These are phyloP conservation scores for Holcopasites calliopsidis DNA, from an alignment of 1,140 invertebrate species.

Conservation along the genomic window DNA sequence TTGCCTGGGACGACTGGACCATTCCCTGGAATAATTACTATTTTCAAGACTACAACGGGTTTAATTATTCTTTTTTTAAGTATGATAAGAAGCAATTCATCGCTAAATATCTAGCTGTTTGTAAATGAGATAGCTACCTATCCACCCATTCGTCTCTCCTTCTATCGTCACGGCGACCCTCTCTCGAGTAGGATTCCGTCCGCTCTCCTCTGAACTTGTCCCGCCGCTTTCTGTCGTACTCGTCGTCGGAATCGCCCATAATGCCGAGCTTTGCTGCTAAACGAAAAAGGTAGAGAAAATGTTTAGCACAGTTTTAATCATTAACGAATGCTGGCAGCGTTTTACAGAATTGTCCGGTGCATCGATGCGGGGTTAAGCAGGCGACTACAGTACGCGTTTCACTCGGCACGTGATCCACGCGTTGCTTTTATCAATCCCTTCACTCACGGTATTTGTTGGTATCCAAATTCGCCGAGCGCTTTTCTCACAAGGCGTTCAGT, in stretches of 20 bases:
- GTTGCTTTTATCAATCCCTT: background rate
- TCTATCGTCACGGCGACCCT: slow-evolving; percentile 86
- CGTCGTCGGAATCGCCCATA: slow-evolving; percentile 95
- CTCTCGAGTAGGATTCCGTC: slow-evolving; percentile 87
- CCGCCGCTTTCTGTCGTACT: slow-evolving; percentile 92
- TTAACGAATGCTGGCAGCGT: background rate
- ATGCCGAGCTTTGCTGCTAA: background rate
- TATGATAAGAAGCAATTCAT: background rate
- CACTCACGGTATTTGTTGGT: background rate
- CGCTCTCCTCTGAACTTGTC: slow-evolving; percentile 95
- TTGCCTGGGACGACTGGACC: slow-evolving; percentile 81
- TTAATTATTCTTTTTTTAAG: background rate
- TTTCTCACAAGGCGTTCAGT: background rate
- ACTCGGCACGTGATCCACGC: background rate
- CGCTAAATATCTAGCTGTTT: background rate
- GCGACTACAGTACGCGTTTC: background rate
- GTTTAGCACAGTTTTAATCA: background rate
- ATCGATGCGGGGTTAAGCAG: slow-evolving; percentile 5
- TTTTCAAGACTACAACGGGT: slow-evolving; percentile 39
- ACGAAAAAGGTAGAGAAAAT: background rate
- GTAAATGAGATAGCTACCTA: slow-evolving; percentile 72
- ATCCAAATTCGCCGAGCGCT: background rate
- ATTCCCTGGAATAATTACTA: slow-evolving; percentile 79
- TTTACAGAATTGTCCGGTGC: background rate
- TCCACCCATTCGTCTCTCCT: slow-evolving; percentile 89